Evolutionary conservation across 2,888 invertebrate genomes (phyloP).

Genomic region (Lysandra bellargus): DNA sequence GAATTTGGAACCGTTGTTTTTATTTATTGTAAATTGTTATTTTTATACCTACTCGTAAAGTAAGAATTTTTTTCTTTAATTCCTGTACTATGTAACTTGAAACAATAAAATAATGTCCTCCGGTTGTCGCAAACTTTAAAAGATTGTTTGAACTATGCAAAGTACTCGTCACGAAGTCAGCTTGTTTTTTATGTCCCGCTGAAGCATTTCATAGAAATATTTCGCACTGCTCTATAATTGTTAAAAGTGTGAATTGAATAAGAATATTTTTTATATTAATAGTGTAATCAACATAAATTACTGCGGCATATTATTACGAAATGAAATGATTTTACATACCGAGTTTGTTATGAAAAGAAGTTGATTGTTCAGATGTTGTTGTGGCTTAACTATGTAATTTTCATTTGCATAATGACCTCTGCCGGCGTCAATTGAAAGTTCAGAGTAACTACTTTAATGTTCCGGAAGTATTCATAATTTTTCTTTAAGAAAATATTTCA

Average conservation of each 20-base stretch:
- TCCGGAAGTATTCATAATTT: background rate
- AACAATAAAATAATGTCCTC: too few relatives aligned
- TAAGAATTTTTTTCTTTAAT: too few relatives aligned
- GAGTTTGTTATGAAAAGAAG: background rate
- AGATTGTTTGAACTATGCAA: background rate
- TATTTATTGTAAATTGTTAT: too few relatives aligned
- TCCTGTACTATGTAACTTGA: too few relatives aligned
- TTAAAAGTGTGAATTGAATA: too few relatives aligned
- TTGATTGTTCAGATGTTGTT: conserved; percentile 7
- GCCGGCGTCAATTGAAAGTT: background rate
- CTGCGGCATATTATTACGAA: background rate
- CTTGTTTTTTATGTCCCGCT: background rate
- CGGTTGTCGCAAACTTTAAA: too few relatives aligned
- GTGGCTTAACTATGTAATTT: background rate
- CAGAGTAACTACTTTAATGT: background rate
- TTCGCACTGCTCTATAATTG: too few relatives aligned
- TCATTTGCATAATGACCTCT: background rate
- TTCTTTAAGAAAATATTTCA: background rate
- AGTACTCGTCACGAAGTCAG: background rate
- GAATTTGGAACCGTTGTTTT: too few relatives aligned
- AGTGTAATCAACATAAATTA: background rate
- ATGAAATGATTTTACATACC: background rate
- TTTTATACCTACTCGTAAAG: too few relatives aligned
- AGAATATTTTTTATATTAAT: background rate
- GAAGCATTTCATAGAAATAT: background rate